Evolutionary conservation across 2,113 vertebrate genomes (phyloP).

Genomic region (Tricholaema leucomelas): DNA sequence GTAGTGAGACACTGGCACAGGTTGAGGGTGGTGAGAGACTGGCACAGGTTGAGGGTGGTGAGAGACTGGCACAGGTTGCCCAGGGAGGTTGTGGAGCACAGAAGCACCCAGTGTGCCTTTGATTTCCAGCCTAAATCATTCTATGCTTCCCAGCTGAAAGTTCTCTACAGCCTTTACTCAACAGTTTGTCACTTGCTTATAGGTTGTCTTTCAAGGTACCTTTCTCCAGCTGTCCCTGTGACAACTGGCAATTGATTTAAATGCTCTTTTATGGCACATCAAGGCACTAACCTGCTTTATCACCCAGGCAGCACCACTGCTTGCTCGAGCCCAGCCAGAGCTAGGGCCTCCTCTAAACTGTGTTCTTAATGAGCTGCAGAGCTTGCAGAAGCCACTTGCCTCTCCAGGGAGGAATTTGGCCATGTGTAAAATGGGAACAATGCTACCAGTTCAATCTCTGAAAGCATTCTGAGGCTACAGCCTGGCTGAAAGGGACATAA

Average conservation of each 20-base stretch:
- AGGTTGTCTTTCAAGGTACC: background rate
- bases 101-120: too few relatives aligned
- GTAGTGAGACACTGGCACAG: too few relatives aligned
- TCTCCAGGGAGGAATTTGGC: background rate
- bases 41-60: too few relatives aligned
- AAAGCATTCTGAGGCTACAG: background rate
- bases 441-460: background rate
- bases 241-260: background rate
- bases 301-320: background rate
- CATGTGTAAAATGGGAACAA: background rate
- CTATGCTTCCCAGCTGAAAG: background rate
- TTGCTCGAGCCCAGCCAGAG: background rate
- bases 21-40: too few relatives aligned
- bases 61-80: too few relatives aligned
- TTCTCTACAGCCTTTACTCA: too few relatives aligned
- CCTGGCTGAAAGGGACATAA: background rate
- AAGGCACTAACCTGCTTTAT: background rate
- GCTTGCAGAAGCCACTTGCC: background rate
- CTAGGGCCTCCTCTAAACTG: background rate
- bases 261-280: background rate
- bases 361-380: background rate
- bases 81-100: too few relatives aligned
- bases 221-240: background rate
- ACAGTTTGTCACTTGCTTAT: too few relatives aligned
- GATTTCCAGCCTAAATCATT: too few relatives aligned